Percentiles rank a stretch among this genome's conserved stretches.
phyloP scores from a whole-genome alignment of 2,888 invertebrate genomes.

The Mesorhabditis belari region DNA sequence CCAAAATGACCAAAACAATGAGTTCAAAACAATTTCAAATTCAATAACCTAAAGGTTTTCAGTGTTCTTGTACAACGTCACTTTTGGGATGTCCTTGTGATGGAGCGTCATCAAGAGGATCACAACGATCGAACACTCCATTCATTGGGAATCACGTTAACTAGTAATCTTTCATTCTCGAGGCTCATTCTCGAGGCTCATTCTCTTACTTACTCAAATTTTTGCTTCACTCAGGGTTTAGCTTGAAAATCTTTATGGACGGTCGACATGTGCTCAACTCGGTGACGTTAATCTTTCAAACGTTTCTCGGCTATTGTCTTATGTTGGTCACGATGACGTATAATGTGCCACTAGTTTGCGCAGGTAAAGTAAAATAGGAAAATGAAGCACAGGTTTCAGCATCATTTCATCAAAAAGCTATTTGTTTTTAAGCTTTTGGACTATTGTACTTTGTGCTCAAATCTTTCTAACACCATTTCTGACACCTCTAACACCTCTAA shows the following conservation, averaged over 20 bases:
- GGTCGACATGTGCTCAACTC: not conserved
- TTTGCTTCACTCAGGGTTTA: no score
- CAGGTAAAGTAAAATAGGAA: not conserved
- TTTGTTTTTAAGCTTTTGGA: no score
- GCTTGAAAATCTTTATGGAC: not conserved
- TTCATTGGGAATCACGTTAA: not conserved
- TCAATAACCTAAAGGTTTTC: not conserved
- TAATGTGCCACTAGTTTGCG: constrained; percentile 33
- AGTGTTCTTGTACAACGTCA: not conserved
- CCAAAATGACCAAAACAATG: no score
- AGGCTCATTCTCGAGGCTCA: not conserved
- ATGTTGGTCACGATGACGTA: constrained; percentile 49
- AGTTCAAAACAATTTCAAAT: not conserved
- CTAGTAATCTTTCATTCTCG: not conserved
- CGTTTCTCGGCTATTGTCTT: constrained; percentile 31
- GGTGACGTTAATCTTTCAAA: constrained; percentile 11
- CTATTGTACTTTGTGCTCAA: no score
- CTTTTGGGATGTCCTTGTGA: not conserved
- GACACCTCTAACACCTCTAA: no score
- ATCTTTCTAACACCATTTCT: no score
- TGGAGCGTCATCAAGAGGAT: not conserved
- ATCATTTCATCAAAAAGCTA: not conserved
- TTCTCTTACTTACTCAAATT: no score
- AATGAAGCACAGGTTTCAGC: no score
- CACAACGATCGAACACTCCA: not conserved